Evolutionary conservation across 2,113 vertebrate genomes (phyloP).

Genomic region (Pluvianellus socialis): DNA sequence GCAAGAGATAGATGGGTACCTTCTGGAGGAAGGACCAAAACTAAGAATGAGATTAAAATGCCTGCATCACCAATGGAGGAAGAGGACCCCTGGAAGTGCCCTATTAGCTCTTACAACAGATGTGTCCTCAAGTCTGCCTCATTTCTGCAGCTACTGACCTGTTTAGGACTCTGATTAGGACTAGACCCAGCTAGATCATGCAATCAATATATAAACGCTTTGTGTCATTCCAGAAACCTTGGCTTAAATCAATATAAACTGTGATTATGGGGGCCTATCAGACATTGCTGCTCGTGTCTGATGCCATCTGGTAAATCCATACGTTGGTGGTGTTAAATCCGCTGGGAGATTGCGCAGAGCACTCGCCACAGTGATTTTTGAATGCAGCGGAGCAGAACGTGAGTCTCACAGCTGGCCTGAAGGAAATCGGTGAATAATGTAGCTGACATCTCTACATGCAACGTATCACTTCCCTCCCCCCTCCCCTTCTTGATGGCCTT

Average conservation of each 20-base stretch:
- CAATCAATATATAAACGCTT: neutral
- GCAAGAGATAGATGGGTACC: neutral
- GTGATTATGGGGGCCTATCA: neutral
- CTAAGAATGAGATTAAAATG: neutral
- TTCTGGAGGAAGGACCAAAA: neutral
- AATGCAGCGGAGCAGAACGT: neutral
- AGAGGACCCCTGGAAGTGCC: neutral
- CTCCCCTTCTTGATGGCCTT: neutral
- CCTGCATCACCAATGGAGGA: neutral
- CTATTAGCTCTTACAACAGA: neutral
- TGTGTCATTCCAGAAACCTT: neutral
- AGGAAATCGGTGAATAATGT: slow-evolving; percentile 24
- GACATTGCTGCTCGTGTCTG: neutral
- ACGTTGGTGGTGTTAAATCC: neutral
- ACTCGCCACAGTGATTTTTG: neutral
- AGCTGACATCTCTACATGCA: neutral
- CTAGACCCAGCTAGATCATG: neutral
- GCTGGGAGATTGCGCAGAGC: neutral
- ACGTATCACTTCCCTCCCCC: neutral
- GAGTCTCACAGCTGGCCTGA: slow-evolving; percentile 1
- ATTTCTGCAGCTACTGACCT: neutral
- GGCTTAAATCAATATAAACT: neutral
- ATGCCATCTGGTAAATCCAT: slow-evolving; percentile 20
- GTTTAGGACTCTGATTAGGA: neutral
- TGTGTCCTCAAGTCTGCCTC: neutral